Conservation (phyloP, 2,113 vertebrate genomes). For the Talpa occidentalis region DNA sequence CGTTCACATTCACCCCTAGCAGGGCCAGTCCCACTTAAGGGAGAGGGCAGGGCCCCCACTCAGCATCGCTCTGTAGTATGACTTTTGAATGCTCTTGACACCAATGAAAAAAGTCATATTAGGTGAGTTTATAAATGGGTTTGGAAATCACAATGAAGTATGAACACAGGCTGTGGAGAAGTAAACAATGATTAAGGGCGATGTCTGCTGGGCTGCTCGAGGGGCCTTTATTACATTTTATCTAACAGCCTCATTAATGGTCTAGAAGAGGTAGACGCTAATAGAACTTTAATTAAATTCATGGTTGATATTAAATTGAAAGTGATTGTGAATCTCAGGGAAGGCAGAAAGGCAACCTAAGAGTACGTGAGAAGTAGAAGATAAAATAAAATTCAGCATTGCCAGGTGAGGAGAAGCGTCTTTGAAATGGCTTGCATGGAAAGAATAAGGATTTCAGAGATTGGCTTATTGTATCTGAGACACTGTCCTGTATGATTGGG, state of each 20-base stretch:
- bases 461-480: neutral
- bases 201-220: neutral
- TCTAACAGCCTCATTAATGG: conserved; percentile 71
- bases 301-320: conserved; percentile 71
- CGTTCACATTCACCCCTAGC: neutral
- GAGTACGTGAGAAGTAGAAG: neutral
- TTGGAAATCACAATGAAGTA: neutral
- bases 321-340: conserved; percentile 50
- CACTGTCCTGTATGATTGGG: neutral
- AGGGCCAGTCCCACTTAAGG: neutral
- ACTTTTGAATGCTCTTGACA: neutral
- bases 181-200: conserved; percentile 56
- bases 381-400: conserved; percentile 32
- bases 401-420: neutral
- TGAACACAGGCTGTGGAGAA: neutral
- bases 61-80: accelerated
- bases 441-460: neutral
- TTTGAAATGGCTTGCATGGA: neutral
- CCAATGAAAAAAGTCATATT: neutral
- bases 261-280: conserved; percentile 54
- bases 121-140: neutral
- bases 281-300: conserved; percentile 80
- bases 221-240: conserved; percentile 66
- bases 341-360: conserved; percentile 30
- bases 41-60: neutral